Conservation (phyloP, 2,797 vertebrate genomes). For the Anguilla anguilla region DNA sequence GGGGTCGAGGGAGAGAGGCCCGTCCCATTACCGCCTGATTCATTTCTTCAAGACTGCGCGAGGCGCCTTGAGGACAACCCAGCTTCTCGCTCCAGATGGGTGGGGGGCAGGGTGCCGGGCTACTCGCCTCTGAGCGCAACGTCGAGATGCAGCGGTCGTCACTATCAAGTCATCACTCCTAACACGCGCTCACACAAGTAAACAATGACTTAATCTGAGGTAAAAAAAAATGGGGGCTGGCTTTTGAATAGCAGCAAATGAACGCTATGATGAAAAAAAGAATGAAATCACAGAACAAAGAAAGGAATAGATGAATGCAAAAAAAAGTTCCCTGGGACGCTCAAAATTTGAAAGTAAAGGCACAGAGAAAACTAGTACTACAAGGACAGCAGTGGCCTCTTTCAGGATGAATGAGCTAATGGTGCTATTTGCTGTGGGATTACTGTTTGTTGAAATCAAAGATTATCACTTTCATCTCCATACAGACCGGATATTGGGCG, state of each 20-base stretch:
- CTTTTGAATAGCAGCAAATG: not conserved
- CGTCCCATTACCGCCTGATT: slow-evolving; percentile 8
- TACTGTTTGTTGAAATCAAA: slow-evolving; percentile 11
- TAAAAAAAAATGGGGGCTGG: not conserved
- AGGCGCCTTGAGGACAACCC: slow-evolving; percentile 13
- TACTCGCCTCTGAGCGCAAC: not conserved
- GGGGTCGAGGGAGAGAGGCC: not conserved
- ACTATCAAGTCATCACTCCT: not conserved
- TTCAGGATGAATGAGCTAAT: slow-evolving; percentile 3
- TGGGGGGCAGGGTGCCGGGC: not conserved
- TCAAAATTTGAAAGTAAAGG: not conserved
- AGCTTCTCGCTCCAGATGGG: slow-evolving; percentile 15
- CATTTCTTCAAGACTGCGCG: not conserved
- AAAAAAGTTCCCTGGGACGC: not conserved
- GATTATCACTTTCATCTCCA: slow-evolving; percentile 10
- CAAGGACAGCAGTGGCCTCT: not conserved
- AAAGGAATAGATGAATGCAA: not conserved
- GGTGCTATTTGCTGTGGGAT: slow-evolving; percentile 7
- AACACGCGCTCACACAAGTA: not conserved
- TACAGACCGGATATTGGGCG: not conserved
- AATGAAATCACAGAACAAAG: not conserved
- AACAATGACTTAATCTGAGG: not conserved
- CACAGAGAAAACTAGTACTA: not conserved
- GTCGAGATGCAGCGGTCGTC: not conserved
- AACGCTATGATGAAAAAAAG: not conserved